Percentiles rank a stretch among this genome's conserved stretches.
Evolutionary conservation across 1,140 invertebrate genomes (phyloP).

Genomic region (Drosophila novamexicana): DNA sequence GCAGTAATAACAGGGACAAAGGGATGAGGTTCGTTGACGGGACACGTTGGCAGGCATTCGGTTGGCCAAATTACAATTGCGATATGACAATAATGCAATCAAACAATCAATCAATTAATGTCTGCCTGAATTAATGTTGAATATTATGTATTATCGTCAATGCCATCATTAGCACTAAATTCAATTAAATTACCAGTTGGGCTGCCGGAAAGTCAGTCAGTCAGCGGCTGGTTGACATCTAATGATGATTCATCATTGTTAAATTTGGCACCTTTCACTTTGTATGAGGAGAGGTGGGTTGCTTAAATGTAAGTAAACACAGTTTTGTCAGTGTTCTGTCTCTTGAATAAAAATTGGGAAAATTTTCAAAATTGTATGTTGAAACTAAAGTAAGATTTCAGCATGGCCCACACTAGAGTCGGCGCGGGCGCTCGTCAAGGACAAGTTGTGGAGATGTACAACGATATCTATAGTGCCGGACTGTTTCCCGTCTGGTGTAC

Average conservation of each 20-base stretch:
- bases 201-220: background rate
- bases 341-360: background rate
- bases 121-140: conserved; percentile 76
- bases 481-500: conserved; percentile 28
- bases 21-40: conserved; percentile 3
- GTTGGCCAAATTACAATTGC: conserved; percentile 65
- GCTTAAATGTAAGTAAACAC: background rate
- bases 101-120: conserved; percentile 83
- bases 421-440: background rate
- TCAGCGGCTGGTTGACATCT: conserved; percentile 6
- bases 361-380: conserved; percentile 5
- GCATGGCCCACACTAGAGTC: conserved; percentile 5
- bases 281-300: background rate
- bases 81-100: conserved; percentile 82
- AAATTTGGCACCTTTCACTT: conserved; percentile 12
- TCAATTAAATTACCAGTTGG: conserved; percentile 60
- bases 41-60: conserved; percentile 19
- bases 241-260: conserved; percentile 75
- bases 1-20: background rate
- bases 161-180: conserved; percentile 82
- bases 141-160: conserved; percentile 78
- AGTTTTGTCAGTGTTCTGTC: conserved; percentile 8
- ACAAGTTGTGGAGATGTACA: conserved; percentile 43
- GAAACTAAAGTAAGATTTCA: conserved; percentile 5
- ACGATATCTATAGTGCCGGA: conserved; percentile 42